phyloP scores from a whole-genome alignment of 1,140 invertebrate genomes.

The Gryllus bimaculatus region DNA sequence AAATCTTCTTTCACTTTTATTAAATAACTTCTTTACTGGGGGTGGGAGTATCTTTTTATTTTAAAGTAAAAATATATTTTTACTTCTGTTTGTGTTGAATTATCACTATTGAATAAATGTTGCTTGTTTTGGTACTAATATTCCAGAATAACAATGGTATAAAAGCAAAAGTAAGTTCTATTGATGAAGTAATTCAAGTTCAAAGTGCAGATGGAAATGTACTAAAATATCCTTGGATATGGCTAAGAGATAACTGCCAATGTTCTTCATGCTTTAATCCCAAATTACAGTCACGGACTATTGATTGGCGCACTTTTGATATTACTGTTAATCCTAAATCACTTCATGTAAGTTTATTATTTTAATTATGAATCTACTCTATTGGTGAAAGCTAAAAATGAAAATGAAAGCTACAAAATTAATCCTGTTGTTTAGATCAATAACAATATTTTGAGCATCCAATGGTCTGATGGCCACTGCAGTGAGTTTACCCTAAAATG shows the following conservation, averaged over 20 bases:
- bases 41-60: too few relatives aligned
- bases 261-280: slow-evolving; percentile 51
- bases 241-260: slow-evolving; percentile 59
- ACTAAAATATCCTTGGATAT: slow-evolving; percentile 46
- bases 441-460: slow-evolving; percentile 31
- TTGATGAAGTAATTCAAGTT: slow-evolving; percentile 3
- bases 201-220: slow-evolving; percentile 2
- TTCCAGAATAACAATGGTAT: too few relatives aligned
- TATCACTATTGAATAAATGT: too few relatives aligned
- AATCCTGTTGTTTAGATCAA: too few relatives aligned
- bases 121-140: too few relatives aligned
- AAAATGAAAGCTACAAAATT: too few relatives aligned
- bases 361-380: too few relatives aligned
- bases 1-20: too few relatives aligned
- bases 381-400: too few relatives aligned
- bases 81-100: too few relatives aligned
- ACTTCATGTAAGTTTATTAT: slow-evolving; percentile 23
- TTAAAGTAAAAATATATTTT: too few relatives aligned
- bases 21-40: too few relatives aligned
- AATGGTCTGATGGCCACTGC: slow-evolving; percentile 50
- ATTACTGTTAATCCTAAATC: slow-evolving; percentile 36
- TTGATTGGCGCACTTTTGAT: slow-evolving; percentile 44
- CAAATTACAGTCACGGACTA: slow-evolving; percentile 46
- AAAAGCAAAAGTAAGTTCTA: not conserved
- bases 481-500: slow-evolving; percentile 44